phyloP scores from a whole-genome alignment of 1,140 invertebrate genomes.

The Drosophila seguyi region DNA sequence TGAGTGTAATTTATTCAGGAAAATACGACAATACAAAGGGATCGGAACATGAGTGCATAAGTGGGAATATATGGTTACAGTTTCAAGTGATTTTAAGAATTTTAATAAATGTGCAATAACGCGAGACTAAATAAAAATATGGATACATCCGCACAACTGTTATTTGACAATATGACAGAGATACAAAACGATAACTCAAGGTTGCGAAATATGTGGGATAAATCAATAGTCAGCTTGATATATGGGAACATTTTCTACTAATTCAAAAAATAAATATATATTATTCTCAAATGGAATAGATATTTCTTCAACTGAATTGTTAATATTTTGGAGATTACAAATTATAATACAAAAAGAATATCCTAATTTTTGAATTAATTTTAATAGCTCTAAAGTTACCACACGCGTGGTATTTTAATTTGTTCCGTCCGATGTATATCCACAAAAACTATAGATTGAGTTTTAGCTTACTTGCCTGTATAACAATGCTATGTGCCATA shows the following conservation, averaged over 20 bases:
- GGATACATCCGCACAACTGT: too few relatives aligned
- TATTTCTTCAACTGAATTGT: background rate
- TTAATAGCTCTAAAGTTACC: too few relatives aligned
- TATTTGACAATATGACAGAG: too few relatives aligned
- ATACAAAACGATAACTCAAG: too few relatives aligned
- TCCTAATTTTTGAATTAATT: too few relatives aligned
- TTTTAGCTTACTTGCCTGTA: background rate
- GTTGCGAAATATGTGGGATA: too few relatives aligned
- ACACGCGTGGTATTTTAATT: background rate
- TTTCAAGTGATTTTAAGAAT: background rate
- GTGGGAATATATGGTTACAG: background rate
- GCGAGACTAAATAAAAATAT: too few relatives aligned
- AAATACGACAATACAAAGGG: slow-evolving; percentile 14
- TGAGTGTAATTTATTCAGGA: slow-evolving; percentile 36
- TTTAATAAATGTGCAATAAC: background rate
- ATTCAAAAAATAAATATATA: too few relatives aligned
- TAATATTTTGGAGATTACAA: background rate
- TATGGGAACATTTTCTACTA: too few relatives aligned
- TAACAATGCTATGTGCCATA: background rate
- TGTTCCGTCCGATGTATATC: background rate
- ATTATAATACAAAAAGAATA: background rate
- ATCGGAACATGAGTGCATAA: background rate
- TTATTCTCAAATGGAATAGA: too few relatives aligned
- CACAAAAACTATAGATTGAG: background rate
- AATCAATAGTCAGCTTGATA: too few relatives aligned